Evolutionary conservation across 2,113 vertebrate genomes (phyloP).

Genomic region (Uria aalge): DNA sequence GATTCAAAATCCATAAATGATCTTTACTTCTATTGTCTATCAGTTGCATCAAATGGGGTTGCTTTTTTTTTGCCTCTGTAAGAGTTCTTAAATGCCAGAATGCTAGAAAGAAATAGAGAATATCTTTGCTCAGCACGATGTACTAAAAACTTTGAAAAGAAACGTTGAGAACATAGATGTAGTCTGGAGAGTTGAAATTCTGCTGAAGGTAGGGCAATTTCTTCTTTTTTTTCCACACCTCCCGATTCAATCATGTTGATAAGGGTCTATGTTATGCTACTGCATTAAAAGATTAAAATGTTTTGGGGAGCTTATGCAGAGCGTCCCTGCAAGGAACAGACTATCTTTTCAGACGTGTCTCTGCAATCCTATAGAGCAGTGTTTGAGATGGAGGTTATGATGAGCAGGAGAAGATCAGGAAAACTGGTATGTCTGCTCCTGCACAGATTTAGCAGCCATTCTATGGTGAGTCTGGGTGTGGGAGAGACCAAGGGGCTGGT

Average conservation of each 20-base stretch:
- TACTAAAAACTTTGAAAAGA: neutral
- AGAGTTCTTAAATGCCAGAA: neutral
- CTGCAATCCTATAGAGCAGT: neutral
- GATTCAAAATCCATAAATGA: neutral
- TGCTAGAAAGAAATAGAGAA: neutral
- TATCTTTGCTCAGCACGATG: neutral
- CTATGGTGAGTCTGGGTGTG: neutral
- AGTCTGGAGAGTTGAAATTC: neutral
- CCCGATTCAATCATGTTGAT: neutral
- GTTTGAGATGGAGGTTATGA: neutral
- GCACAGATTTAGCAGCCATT: neutral
- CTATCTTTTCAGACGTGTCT: neutral
- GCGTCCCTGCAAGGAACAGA: neutral
- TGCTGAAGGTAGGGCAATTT: neutral
- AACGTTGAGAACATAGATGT: accelerated
- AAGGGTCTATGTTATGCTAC: neutral
- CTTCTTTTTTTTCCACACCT: neutral
- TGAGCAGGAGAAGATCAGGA: neutral
- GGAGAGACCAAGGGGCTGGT: neutral
- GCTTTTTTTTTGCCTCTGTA: neutral
- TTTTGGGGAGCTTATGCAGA: neutral
- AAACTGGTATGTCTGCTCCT: neutral
- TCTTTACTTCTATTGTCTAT: neutral
- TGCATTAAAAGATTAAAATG: neutral
- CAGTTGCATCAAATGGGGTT: neutral